A percentile compares a stretch with the other conserved stretches of the same genome.
phyloP scores from a whole-genome alignment of 2,113 vertebrate species.

The Stegastes partitus region DNA sequence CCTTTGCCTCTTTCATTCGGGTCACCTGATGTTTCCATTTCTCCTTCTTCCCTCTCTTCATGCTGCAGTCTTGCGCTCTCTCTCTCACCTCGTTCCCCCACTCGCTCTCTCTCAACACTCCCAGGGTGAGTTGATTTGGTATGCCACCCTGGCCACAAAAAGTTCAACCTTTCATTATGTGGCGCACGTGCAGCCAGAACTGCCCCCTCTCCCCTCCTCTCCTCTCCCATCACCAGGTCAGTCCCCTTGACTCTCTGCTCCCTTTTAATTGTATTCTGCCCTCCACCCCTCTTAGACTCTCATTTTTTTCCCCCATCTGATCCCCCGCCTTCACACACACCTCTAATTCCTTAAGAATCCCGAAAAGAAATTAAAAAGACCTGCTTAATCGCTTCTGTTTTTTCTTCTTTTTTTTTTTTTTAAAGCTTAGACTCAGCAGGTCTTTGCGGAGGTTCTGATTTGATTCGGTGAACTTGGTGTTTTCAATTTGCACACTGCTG shows the following conservation, averaged over 20 bases:
- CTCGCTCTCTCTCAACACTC: conserved; percentile 77
- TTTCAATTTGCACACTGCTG: conserved; percentile 64
- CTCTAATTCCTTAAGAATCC: conserved; percentile 58
- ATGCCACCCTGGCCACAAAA: conserved; percentile 88
- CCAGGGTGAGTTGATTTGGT: conserved; percentile 90
- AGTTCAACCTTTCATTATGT: conserved; percentile 89
- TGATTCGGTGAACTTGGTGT: conserved; percentile 63
- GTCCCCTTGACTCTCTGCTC: conserved; percentile 84
- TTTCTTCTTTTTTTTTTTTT: background rate
- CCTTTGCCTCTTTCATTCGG: conserved; percentile 56
- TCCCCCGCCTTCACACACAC: conserved; percentile 22
- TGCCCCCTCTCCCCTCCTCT: conserved; percentile 61
- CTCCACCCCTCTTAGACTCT: conserved; percentile 60
- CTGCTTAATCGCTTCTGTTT: conserved; percentile 2
- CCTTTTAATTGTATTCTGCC: conserved; percentile 83
- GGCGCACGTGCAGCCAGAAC: conserved; percentile 81
- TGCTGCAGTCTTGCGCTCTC: conserved; percentile 11
- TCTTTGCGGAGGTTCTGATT: conserved; percentile 61
- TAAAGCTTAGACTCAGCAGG: background rate
- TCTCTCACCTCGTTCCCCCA: conserved; percentile 18
- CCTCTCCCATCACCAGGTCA: conserved; percentile 87
- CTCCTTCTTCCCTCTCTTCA: conserved; percentile 74
- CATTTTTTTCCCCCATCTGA: conserved; percentile 52
- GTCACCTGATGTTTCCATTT: conserved; percentile 64
- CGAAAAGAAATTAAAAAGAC: conserved; percentile 40